Base-by-base conservation (phyloP, 2,888 invertebrate genomes). In the Hedya salicella region DNA sequence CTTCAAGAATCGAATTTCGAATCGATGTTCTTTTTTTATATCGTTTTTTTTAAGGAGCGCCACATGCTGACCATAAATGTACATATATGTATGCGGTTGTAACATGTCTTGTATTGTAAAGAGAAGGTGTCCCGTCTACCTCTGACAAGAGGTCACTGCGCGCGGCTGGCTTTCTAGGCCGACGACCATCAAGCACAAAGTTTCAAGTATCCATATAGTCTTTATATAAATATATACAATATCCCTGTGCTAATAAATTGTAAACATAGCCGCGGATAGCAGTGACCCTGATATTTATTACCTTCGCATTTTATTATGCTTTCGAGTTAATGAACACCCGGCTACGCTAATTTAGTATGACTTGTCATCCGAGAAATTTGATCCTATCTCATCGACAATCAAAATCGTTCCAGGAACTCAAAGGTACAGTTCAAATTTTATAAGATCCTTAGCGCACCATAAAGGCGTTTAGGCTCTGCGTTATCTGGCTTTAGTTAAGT, bases 81-180 rank as follows among this genome's bases (percentile, higher is more conserved):
- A 25, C 25, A 25, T 25, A 25, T 25, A 25, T 25, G 5, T 2
- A 25, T 25, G 6, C 25, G 4, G 25, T 9, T 36, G 9, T 36
- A 9, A n/a, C 9, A 2, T 8, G 36, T 36, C 13, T 80, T 79
- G 80, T 78, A 79, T 71, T 75, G 39, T 39, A 44, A 78, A 89
- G 89, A 85, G 87, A 89, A 88, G 80, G 89, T 83, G 77, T 79
- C 80, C 79, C 70, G 81, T 76, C 78, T 75, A 88, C 88, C 88
- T 89, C 83, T 90, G 89, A 88, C 85, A 70, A 81, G 85, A 86
- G 83, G 84, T 83, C 75, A 75, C 68, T 78, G 83, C 73, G 81
- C 77, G 72, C 76, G 73, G 68, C 68, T 81, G 82, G 73, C 79
- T 88, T 89, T 87, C 88, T 89, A 89, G 90, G 88, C 77, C 70